phyloP scores from a whole-genome alignment of 2,888 invertebrate species.

The Tridacna crocea region DNA sequence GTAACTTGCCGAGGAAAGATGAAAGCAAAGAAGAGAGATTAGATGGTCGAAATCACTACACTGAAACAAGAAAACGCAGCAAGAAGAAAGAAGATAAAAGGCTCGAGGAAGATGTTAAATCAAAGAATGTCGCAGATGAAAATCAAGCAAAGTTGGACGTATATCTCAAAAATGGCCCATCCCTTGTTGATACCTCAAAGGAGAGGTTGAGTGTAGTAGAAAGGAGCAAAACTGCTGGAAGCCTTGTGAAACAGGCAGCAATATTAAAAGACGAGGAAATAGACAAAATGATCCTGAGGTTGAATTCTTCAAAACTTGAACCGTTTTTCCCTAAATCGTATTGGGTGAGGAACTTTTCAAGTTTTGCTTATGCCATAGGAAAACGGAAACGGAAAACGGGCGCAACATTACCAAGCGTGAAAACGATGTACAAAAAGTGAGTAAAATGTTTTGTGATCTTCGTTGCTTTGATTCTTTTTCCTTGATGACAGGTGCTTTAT shows the following conservation, averaged over 20 bases:
- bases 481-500: too few species aligned
- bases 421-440: not conserved
- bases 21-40: not conserved
- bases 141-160: not conserved
- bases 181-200: not conserved
- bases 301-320: not conserved
- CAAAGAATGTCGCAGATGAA: not conserved
- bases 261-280: not conserved
- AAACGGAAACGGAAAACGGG: not conserved
- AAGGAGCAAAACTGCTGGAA: too few species aligned
- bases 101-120: not conserved
- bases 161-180: not conserved
- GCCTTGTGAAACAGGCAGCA: not conserved
- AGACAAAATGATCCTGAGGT: not conserved
- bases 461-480: too few species aligned
- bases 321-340: slow-evolving; percentile 6
- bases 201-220: too few species aligned
- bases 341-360: not conserved
- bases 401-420: not conserved
- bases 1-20: not conserved
- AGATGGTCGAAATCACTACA: not conserved
- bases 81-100: not conserved
- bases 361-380: not conserved
- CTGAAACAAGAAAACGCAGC: not conserved
- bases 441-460: too few species aligned